Evolutionary conservation across 2,888 invertebrate species (phyloP), one percentile per base, ranked within the genome.

Genomic region (Euphydryas editha): DNA sequence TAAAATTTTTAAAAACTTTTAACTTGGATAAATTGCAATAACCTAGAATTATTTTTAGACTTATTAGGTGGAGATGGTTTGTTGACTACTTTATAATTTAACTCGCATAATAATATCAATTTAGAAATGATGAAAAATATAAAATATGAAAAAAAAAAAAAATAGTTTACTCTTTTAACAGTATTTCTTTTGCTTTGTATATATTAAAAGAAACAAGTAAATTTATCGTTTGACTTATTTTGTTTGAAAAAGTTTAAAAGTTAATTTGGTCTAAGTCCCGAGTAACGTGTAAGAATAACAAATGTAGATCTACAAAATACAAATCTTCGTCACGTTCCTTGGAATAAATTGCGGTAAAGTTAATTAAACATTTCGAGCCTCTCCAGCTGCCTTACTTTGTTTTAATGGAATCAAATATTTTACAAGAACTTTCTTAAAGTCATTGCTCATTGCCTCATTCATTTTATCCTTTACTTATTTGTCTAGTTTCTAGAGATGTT

Each of bases 291-390:
- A 62, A 57, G n/a, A 59, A 49, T 56, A 62, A 69, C 44, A 18
- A 42, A 30, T 30, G 4, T 30, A 30, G 30, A 30, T 8, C 36
- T 24, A 59, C 30, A 39, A 59, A 65, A 62, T 51, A 62, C 37
- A 62, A 59, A 61, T 21, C 58, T 65, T 72, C 67, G 64, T 84
- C 85, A 87, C 87, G 87, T 85, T 80, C 82, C 76, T 62, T 67
- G 68, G 81, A 83, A 86, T 84, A 84, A 88, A 86, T 84, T 85
- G 82, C 77, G 79, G 81, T 78, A 77, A 83, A 85, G 80, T 85
- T 84, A 85, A 87, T 88, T 87, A 88, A 79, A 83, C 82, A 85
- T 79, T 80, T 79, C 60, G 62, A 69, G 59, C 58, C 67, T 64
- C 68, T 44, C 47, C 54, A 56, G 51, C 37, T 57, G 57, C 62